Evolutionary conservation across 2,888 invertebrate species (phyloP).

Genomic region (Choreutis nemorana): DNA sequence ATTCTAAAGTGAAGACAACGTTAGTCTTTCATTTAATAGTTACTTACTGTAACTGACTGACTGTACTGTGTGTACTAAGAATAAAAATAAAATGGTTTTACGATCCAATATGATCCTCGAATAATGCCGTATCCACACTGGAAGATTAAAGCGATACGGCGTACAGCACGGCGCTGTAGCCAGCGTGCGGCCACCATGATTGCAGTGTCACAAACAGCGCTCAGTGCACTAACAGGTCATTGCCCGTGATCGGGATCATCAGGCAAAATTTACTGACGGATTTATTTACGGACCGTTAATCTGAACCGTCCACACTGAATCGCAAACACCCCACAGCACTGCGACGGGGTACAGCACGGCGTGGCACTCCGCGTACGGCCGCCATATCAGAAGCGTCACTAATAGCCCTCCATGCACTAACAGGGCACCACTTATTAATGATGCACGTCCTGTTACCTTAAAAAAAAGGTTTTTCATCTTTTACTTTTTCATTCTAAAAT

Average conservation of each 20-base stretch:
- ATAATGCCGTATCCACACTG: no score
- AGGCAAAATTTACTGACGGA: no score
- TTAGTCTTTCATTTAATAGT: no score
- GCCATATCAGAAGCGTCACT: slow-evolving; percentile 63
- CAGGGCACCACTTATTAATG: slow-evolving; percentile 67
- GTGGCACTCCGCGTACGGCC: slow-evolving; percentile 53
- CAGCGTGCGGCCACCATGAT: slow-evolving; percentile 66
- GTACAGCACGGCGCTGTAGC: slow-evolving; percentile 55
- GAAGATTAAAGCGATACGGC: no score
- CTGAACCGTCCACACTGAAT: slow-evolving; percentile 73
- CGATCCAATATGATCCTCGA: no score
- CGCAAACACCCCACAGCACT: slow-evolving; percentile 70
- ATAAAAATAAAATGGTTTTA: no score
- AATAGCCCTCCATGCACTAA: slow-evolving; percentile 63
- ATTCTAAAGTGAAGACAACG: no score
- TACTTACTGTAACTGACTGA: no score
- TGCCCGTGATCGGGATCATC: slow-evolving; percentile 69
- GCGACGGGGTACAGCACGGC: slow-evolving; percentile 65
- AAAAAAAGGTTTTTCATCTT: no score
- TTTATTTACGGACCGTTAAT: slow-evolving; percentile 67
- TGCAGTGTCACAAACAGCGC: slow-evolving; percentile 60
- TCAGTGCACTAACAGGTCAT: slow-evolving; percentile 62
- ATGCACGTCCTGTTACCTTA: slow-evolving; percentile 69
- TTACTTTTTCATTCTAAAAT: no score
- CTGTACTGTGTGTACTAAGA: no score